Conservation (phyloP, 1,140 invertebrate species). For the Meteorus sp. region DNA sequence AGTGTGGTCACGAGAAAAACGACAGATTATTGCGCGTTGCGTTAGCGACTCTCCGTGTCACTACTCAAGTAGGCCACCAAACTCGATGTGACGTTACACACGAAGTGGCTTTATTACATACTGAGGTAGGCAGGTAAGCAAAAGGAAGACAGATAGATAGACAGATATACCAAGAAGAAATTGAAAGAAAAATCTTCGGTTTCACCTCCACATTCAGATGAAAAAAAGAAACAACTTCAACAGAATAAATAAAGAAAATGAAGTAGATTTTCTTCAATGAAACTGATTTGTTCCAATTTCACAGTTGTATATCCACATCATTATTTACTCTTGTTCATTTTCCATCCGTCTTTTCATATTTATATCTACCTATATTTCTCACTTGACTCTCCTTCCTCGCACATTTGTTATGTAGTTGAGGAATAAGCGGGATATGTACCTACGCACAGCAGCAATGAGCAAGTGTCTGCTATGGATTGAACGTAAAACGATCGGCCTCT, state of each 20-base stretch:
- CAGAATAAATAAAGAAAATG: conserved; percentile 32
- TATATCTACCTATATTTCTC: too few species aligned
- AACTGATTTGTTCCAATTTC: conserved; percentile 21
- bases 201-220: too few species aligned
- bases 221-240: too few species aligned
- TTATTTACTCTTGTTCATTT: background rate
- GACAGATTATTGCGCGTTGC: background rate
- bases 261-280: conserved; percentile 18
- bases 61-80: background rate
- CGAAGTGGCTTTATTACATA: background rate
- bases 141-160: background rate
- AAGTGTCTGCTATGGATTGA: conserved; percentile 20
- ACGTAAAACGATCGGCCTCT: conserved; percentile 15
- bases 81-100: background rate
- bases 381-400: too few species aligned
- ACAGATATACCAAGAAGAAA: conserved; percentile 28
- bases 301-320: background rate
- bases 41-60: background rate
- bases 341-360: too few species aligned
- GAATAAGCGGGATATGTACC: conserved; percentile 5
- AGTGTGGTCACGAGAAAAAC: conserved; percentile 11
- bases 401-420: too few species aligned
- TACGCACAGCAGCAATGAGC: background rate
- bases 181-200: conserved; percentile 32
- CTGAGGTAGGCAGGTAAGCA: background rate